Percentiles rank a stretch among this genome's conserved stretches.
Conservation (phyloP, 30 jellyfish, hydroid and myxozoan species). For the Rhopilema esculentum region DNA sequence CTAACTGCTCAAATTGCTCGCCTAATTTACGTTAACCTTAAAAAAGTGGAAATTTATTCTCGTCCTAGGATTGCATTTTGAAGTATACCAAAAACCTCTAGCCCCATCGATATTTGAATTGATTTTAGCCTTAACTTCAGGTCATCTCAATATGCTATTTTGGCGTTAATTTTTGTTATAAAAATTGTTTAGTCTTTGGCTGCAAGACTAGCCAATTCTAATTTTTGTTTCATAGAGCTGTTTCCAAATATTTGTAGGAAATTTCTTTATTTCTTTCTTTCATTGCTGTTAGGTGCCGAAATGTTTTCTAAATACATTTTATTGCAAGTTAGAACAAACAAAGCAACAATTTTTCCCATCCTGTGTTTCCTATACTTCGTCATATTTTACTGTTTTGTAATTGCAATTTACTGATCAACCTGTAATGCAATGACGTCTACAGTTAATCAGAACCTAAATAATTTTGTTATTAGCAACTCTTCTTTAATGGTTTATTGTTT, state of each 20-base stretch:
- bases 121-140: no score
- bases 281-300: not conserved
- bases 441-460: not conserved
- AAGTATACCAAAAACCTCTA: no score
- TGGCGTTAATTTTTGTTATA: not conserved
- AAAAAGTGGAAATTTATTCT: no score
- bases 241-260: not conserved
- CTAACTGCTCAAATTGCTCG: no score
- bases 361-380: not conserved
- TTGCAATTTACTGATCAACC: not conserved
- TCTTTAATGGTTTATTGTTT: no score
- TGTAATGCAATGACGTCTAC: not conserved
- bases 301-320: not conserved
- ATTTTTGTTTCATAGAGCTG: not conserved
- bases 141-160: not conserved
- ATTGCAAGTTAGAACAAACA: not conserved
- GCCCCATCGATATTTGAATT: no score
- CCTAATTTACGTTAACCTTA: no score
- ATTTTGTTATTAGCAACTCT: not conserved
- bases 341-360: not conserved
- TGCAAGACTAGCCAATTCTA: not conserved
- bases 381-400: not conserved
- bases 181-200: not conserved
- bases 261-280: not conserved
- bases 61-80: no score